Conservation (phyloP, 1,140 invertebrate species). For the Atta texana region DNA sequence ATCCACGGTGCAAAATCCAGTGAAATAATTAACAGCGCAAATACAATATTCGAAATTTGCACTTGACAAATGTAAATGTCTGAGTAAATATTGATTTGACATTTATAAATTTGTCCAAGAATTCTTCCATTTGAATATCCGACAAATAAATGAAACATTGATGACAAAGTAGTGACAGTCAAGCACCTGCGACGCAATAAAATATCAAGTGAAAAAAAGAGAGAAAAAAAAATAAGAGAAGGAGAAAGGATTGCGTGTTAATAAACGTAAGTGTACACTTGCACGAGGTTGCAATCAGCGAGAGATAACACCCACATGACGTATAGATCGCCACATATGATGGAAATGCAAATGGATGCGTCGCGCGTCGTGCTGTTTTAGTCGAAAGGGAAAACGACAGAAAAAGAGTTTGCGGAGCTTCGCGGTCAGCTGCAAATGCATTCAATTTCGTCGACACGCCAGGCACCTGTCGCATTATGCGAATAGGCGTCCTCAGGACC, state of each 20-base stretch:
- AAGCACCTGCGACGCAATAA: constrained; percentile 55
- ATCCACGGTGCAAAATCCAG: not conserved
- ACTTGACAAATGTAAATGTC: not conserved
- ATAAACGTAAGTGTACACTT: constrained; percentile 66
- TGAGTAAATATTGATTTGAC: not conserved
- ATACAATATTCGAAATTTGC: not conserved
- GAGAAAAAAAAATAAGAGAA: not conserved
- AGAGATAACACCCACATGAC: constrained; percentile 56
- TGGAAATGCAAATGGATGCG: constrained; percentile 48
- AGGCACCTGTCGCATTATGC: constrained; percentile 9
- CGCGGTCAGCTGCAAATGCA: constrained; percentile 8
- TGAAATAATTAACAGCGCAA: not conserved
- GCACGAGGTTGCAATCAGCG: constrained; percentile 50
- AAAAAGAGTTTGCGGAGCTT: not conserved
- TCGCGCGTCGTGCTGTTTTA: constrained; percentile 47
- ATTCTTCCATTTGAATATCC: not conserved
- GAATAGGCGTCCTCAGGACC: not conserved
- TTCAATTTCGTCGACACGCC: constrained; percentile 28
- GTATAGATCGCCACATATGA: constrained; percentile 29
- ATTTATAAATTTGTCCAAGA: constrained; percentile 13
- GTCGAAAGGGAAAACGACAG: constrained; percentile 13
- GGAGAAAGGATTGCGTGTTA: constrained; percentile 55
- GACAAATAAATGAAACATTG: constrained; percentile 32
- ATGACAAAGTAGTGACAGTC: constrained; percentile 26
- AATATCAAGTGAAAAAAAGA: constrained; percentile 49